Conservation (phyloP, 2,113 vertebrate genomes). For the Aplodontia rufa region DNA sequence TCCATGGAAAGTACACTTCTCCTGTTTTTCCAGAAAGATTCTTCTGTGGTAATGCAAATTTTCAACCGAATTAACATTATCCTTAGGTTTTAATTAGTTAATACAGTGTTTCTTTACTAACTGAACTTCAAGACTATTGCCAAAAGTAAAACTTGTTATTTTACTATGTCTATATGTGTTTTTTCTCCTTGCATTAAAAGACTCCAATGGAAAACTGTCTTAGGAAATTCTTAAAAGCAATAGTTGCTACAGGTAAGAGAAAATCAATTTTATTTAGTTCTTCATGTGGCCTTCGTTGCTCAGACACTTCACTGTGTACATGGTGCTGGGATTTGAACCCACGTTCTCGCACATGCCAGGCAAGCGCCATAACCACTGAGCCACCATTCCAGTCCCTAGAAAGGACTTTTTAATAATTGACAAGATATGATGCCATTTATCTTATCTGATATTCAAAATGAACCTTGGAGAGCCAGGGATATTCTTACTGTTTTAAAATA, state of each 20-base stretch:
- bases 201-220: background rate
- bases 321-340: too few species aligned
- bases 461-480: background rate
- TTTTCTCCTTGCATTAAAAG: constrained; percentile 12
- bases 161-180: background rate
- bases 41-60: background rate
- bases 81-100: background rate
- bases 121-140: background rate
- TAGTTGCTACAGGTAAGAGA: background rate
- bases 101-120: background rate
- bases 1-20: background rate
- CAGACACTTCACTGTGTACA: too few species aligned
- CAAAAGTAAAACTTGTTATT: background rate
- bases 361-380: too few species aligned
- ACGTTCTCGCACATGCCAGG: too few species aligned
- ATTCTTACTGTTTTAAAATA: constrained; percentile 40
- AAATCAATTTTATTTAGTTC: too few species aligned
- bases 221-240: background rate
- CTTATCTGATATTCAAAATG: constrained; percentile 10
- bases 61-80: background rate
- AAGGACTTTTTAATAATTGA: constrained; percentile 33
- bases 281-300: too few species aligned
- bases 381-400: too few species aligned
- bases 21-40: background rate
- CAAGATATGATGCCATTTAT: background rate